Conservation (phyloP, 2,888 invertebrate genomes). For the Drosophila subquinaria region DNA sequence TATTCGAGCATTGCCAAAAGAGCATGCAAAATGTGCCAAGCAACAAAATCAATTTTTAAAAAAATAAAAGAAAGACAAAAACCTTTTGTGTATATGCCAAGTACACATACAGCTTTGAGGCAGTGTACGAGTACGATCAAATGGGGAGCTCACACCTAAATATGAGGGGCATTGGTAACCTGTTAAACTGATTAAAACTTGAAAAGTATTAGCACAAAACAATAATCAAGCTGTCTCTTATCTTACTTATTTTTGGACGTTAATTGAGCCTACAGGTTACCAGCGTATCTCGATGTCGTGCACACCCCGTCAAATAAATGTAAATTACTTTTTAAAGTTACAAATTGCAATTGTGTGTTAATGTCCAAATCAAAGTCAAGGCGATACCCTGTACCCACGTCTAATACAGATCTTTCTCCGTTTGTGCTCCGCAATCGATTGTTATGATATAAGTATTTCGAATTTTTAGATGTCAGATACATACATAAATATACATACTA, state of each 20-base stretch:
- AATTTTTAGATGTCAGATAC: not conserved
- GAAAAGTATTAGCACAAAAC: not conserved
- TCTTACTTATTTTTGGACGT: not conserved
- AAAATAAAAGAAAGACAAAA: slow-evolving; percentile 4
- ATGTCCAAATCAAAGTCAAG: slow-evolving; percentile 11
- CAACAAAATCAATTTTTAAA: slow-evolving; percentile 31
- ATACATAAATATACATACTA: slow-evolving; percentile 1
- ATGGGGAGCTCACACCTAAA: slow-evolving; percentile 4
- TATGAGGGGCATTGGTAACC: slow-evolving; percentile 7
- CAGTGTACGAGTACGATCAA: slow-evolving; percentile 14
- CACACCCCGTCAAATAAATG: slow-evolving; percentile 22
- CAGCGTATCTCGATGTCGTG: slow-evolving; percentile 6
- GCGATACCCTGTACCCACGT: slow-evolving; percentile 11
- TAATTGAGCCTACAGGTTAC: slow-evolving; percentile 2
- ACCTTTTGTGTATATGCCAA: slow-evolving; percentile 20
- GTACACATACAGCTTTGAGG: slow-evolving; percentile 16
- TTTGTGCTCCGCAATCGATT: slow-evolving; percentile 5
- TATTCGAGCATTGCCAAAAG: slow-evolving; percentile 30
- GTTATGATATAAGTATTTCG: slow-evolving; percentile 11
- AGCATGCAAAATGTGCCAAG: slow-evolving; percentile 59
- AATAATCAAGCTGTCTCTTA: not conserved
- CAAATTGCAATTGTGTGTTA: slow-evolving; percentile 25
- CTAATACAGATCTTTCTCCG: slow-evolving; percentile 1
- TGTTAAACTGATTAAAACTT: slow-evolving; percentile 4
- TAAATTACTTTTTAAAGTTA: slow-evolving; percentile 36